Evolutionary conservation across 1,140 invertebrate genomes (phyloP), one percentile per base, ranked within the genome.

Genomic region (Drosophila bocqueti): DNA sequence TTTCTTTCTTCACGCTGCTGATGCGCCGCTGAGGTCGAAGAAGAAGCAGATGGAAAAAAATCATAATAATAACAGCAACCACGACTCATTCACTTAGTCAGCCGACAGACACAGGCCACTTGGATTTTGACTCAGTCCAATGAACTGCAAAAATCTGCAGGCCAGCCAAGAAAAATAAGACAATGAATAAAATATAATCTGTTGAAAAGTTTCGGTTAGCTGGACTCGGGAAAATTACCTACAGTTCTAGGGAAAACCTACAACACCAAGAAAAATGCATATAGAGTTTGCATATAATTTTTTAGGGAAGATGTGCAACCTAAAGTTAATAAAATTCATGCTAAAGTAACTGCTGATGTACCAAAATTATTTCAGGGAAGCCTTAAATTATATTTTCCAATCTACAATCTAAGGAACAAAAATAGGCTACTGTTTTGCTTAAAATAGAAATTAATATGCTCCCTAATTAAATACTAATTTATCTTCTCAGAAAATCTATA

Each of bases 61-160:
- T 60, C 72, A 67, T 59, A 67, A 79, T 58, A 69, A 67, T 38
- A 54, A 50, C 38, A 76, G 57, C 47, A 49, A 52, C 54, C 60
- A 50, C 85, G 66, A 89, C 84, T 89, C 84, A 87, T 83, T 87
- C 80, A 87, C 83, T 87, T 89, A 87, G 80, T 83, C 84, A 87
- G 76, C 71, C 62, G 76, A 76, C 66, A 47, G 24, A 66, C 34
- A 65, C 64, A 16, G 59, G 62, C 71, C 36, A 60, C 59, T 46
- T 57, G 38, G 36, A 52, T 78, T 78, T 63, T 49, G 46, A 50
- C 67, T 86, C 83, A 85, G 83, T 85, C 71, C 83, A 85, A 85
- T 85, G 83, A 86, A 86, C 83, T 82, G 83, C 83, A 86, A 87
- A 77, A 67, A 76, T 73, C 71, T 73, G 71, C 71, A 73, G 69